These are phyloP conservation scores for Dromiciops gliroides DNA, from an alignment of 2,113 vertebrate genomes.

Conservation along the genomic window DNA sequence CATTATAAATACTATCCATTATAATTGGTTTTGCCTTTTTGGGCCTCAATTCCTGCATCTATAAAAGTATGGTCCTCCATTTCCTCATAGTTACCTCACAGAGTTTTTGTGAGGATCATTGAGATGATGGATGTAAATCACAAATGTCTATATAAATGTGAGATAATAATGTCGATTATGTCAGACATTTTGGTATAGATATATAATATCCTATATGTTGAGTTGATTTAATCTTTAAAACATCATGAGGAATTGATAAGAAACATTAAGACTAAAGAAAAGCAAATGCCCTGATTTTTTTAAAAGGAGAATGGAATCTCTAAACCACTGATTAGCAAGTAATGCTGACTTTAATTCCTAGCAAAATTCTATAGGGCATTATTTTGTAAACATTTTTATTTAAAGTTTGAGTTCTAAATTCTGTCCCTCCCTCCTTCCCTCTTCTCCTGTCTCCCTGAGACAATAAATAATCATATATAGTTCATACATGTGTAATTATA, in stretches of 20 bases:
- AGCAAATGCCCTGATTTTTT: background rate
- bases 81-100: background rate
- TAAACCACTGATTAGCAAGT: background rate
- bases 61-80: background rate
- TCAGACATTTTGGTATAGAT: background rate
- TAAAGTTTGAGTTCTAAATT: too few relatives aligned
- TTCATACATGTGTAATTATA: too few relatives aligned
- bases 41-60: background rate
- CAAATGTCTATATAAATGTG: background rate
- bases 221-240: background rate
- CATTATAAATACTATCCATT: background rate
- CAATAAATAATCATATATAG: too few relatives aligned
- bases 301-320: background rate
- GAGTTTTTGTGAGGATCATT: background rate
- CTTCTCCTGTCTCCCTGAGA: too few relatives aligned
- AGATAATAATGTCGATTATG: background rate
- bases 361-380: background rate
- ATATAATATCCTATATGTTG: background rate
- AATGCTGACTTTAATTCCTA: background rate
- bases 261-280: background rate
- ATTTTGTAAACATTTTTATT: too few relatives aligned
- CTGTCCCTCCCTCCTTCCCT: too few relatives aligned
- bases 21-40: background rate
- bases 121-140: background rate
- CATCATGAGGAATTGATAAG: background rate